Conservation (phyloP, 2,113 vertebrate species). For the Nannobrachium achirus region DNA sequence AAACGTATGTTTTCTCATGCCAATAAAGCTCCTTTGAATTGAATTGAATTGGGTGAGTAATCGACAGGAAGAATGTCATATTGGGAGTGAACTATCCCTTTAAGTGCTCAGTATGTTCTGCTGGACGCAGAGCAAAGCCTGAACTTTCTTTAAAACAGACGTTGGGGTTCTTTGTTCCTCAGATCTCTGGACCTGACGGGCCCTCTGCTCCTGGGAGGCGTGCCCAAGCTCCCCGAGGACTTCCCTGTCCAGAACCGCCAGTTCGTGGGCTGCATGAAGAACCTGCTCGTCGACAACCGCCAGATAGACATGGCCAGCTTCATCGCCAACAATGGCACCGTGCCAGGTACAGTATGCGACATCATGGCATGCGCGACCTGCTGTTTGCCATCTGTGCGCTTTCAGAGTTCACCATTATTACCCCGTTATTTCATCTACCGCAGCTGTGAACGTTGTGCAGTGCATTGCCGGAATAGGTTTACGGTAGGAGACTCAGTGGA, state of each 20-base stretch:
- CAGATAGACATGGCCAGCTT: constrained; percentile 90
- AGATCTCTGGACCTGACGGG: constrained; percentile 95
- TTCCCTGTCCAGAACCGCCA: constrained; percentile 88
- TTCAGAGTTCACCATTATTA: background rate
- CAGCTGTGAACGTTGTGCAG: constrained; percentile 5
- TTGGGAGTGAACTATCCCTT: too few relatives aligned
- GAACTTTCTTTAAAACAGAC: constrained; percentile 5
- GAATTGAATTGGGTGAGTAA: too few relatives aligned
- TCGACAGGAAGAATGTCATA: too few relatives aligned
- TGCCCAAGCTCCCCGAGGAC: constrained; percentile 90
- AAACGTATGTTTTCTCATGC: too few relatives aligned
- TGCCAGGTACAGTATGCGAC: constrained; percentile 79
- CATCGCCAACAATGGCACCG: constrained; percentile 94
- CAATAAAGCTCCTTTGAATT: too few relatives aligned
- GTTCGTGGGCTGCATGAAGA: constrained; percentile 93
- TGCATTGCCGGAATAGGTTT: background rate
- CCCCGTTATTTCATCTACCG: background rate
- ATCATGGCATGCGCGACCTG: background rate
- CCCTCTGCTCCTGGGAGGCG: constrained; percentile 89
- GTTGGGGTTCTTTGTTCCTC: constrained; percentile 17
- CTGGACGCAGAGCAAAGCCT: constrained; percentile 7
- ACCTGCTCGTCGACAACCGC: constrained; percentile 88
- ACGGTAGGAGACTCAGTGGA: too few relatives aligned
- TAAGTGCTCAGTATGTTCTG: constrained; percentile 12
- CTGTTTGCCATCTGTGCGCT: background rate